Evolutionary conservation across 2,113 vertebrate genomes (phyloP), one percentile per base, ranked within the genome.

Genomic region (Syrrhaptes paradoxus): DNA sequence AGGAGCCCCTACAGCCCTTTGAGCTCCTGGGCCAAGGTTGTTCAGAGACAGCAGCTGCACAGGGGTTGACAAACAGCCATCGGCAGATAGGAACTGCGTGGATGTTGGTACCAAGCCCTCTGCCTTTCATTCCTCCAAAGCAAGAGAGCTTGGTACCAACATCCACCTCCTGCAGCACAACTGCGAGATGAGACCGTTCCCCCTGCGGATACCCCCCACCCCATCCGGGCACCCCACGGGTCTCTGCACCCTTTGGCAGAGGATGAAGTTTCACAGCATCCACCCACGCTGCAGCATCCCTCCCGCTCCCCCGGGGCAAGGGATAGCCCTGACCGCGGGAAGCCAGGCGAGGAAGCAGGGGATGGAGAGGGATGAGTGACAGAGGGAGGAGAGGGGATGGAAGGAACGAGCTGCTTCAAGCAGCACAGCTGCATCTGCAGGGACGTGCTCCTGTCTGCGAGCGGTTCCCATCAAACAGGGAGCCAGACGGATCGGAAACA

Each of bases 141-240:
- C 55, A 62, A 41, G 82, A 49, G n/a, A 26, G 13, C 15, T 48
- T 48, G 49, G 15, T 54, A 83, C n/a, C 9, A 54, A 36, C 15
- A 21, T 13, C 46, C 5, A 10, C 38, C 3, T 11, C 6, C 12
- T 0, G 0, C n/a, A 32, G 19, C 9, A 29, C 14, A 19, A 5
- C 13, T 4, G 49, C 48, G 70, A 68, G 26, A 67, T 14, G 45
- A 92, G 43, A 38, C 11, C 38, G 3, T 58, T 66, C 19, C 49
- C 72, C 25, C 46, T 8, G 18, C 7, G 70, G 49, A 24, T 15
- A 72, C 61, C 22, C 22, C 58, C 75, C 4, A 6, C 9, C 24
- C 51, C 54, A 25, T 48, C 51, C 8, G 17, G 46, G 58, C 28
- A 41, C 7, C 59, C 65, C 6, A 2, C 32, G 57, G 10, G 15